Base-by-base conservation (phyloP, 2,113 vertebrate species). In the Hippocampus abdominalis region DNA sequence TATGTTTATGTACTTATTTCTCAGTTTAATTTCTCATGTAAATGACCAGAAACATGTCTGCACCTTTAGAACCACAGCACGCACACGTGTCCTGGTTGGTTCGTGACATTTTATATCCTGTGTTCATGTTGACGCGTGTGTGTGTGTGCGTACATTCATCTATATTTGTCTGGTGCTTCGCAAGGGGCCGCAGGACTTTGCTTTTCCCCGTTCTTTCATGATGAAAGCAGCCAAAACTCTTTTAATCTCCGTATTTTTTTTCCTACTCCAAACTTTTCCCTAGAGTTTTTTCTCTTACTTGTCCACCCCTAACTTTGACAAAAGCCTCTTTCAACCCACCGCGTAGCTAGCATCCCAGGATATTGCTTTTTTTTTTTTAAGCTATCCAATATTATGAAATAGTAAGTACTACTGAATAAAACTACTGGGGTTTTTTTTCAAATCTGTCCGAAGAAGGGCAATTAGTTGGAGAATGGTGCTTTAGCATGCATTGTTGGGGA, bases 201-300 rank as follows among this genome's bases (percentile, higher is more conserved):
- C 67, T 46, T 71, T 59, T 75, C 80, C 64, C 72, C 72, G 54
- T 64, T 71, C 57, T 71, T 81, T 73, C 36, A 66, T 73, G 75
- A 85, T 83, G 69, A 85, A 85, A 80, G 68, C 77, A 73, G 62
- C 27, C 69, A 75, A 79, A 54, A 71, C 36, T 66, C 64, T 76
- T 83, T 73, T 81, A 79, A 82, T 87, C 79, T 69, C 27, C 51
- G 73, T 68, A 54, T 80, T 78, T 54, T 83, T 79, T 80, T 48
- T 44, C 42, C 49, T 18, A 74, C 69, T 77, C 42, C 8, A 9
- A 61, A 40, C 36, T 76, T 85, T 69, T 75, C 68, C 77, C 72
- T 42, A 13, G 70, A 71, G 70, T 36, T 56, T 70, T 40, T n/a
- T 74, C 60, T 64, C 63, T 60, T 48, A 11, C 12, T 74, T 10